Conservation (phyloP, 2,797 vertebrate species). For the Furcifer pardalis region DNA sequence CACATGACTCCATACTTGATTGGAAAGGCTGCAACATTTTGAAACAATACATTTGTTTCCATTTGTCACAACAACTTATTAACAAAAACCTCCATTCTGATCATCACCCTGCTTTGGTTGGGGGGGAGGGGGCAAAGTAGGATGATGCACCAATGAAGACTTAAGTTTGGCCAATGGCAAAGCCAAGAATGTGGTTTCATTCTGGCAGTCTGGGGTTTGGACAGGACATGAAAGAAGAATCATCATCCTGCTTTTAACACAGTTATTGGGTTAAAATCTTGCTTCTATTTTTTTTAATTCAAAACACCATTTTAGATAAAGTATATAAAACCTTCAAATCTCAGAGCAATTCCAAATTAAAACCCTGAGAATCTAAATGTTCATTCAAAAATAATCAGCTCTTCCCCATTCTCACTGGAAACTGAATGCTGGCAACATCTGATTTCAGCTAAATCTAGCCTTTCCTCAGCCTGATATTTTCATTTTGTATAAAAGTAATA, state of each 20-base stretch:
- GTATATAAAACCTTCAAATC: too few species aligned
- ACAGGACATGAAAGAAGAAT: too few species aligned
- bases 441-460: background rate
- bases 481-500: background rate
- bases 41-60: background rate
- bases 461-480: too few species aligned
- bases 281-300: background rate
- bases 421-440: background rate
- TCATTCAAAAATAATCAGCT: background rate
- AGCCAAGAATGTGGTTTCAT: too few species aligned
- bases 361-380: background rate
- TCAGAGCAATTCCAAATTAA: background rate
- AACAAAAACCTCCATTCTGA: constrained; percentile 10
- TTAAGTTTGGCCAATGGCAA: too few species aligned
- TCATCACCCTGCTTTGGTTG: background rate
- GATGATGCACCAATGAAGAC: too few species aligned
- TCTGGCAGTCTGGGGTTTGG: too few species aligned
- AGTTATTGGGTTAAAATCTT: background rate
- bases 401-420: background rate
- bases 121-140: too few species aligned
- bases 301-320: background rate
- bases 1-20: background rate
- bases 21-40: background rate
- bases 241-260: background rate
- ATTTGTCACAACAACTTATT: background rate